Base-by-base conservation (phyloP, 2,797 vertebrate genomes). In the Thaleichthys pacificus region DNA sequence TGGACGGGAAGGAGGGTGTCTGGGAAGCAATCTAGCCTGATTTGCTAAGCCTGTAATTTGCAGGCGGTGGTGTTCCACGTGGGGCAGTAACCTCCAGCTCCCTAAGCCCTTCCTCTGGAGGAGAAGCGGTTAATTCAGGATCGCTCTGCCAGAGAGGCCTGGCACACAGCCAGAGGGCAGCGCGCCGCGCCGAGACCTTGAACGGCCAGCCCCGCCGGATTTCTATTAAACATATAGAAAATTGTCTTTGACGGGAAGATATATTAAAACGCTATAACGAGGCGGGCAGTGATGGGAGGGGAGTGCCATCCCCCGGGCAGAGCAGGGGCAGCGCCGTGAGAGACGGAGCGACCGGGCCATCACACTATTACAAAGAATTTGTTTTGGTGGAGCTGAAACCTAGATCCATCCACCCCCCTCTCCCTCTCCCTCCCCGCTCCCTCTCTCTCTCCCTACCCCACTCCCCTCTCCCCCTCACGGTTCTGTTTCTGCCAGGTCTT, bases 211-310 rank as follows among this genome's bases (percentile, higher is more conserved):
- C 92, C 90, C 93, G 85, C 78, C 69, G 88, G 91, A 84, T 89
- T 89, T 87, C 89, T 89, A 85, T 89, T 92, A 91, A 91, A 93
- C 91, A 91, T 92, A 91, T 86, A 91, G 88, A 92, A 92, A 92
- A 91, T 88, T 80, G 81, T 87, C 88, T 92, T 91, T 89, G 89
- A 91, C 85, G 86, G 87, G 87, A 86, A 91, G 90, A 91, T 91
- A 87, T 91, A 90, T 93, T 91, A 78, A 93, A 92, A 90, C 83
- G 85, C 85, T 81, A 86, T 89, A 91, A 91, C 89, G 90, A 90
- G 89, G 83, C 85, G 76, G 87, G 84, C 70, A 62, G 83, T 80
- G 86, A 88, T 70, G 88, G 87, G 81, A 84, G 84, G 21, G 21
- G 60, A 12, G 51, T 17, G 51, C 2, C 51, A 6, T 54, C 51